Base-by-base conservation (phyloP, 2,888 invertebrate genomes). In the Anaspis maculata region DNA sequence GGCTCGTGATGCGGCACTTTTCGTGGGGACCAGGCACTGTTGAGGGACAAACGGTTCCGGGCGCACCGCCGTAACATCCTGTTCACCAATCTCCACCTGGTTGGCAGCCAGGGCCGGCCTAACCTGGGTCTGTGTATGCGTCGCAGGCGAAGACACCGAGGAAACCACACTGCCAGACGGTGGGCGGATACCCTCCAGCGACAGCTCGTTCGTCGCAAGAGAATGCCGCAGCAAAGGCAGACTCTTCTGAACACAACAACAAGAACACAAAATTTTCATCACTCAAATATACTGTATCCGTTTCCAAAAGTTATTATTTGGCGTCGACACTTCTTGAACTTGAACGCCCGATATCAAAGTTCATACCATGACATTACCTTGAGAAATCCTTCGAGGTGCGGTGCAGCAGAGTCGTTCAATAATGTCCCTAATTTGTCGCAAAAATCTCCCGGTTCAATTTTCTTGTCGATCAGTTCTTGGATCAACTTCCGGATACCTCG, bases 361-460 rank as follows among this genome's bases (percentile, higher is more conserved):
- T n/a, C n/a, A n/a, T n/a, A n/a, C n/a, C n/a, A 6, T 16, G 6
- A 30, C 46, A 39, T 36, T 41, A 89, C 89, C 74, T 91, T 94
- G 29, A 98, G 73, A 69, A 98, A 97, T 44, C 96, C 96, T 58
- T 96, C 92, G 48, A 98, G 79, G 70, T 95, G 95, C 52, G 97
- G 97, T 67, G 97, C 97, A 16, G 96, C 96, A 56, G 94, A 94
- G 31, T 97, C 97, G 63, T 95, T 94, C 34, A 97, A 76, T 56
- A 96, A 79, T 63, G 82, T 78, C 66, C 97, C 96, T 38, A 98
- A 74, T 54, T 90, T 79, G 67, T 88, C 86, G 64, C 97, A 96
- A 71, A 98, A 98, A 66, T 88, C 86, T 64, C 95, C 95, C 1
- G 96, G 95, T 64, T 94, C 92, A 39, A 95, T 91, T 67, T 82